A percentile compares a stretch with the other conserved stretches of the same genome.
phyloP scores from a whole-genome alignment of 37 sponge, comb jelly and placozoan species.

The Hormiphora californensis region DNA sequence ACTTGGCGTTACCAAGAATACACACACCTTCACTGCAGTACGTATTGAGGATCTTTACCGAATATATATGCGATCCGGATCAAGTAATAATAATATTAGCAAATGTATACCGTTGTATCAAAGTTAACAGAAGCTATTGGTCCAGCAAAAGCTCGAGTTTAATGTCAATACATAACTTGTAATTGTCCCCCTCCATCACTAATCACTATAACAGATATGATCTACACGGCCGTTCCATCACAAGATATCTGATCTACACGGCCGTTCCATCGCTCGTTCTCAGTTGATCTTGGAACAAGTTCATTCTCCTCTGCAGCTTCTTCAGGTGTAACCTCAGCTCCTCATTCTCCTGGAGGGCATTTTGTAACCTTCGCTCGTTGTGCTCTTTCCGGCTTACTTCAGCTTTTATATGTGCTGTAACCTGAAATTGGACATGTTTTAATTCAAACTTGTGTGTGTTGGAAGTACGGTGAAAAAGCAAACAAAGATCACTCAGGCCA shows the following conservation, averaged over 20 bases:
- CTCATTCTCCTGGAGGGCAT: constrained; percentile 40
- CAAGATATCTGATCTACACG: neutral
- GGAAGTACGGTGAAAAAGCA: neutral
- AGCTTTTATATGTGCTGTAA: constrained; percentile 11
- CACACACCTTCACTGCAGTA: no score
- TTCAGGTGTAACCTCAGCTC: constrained; percentile 5
- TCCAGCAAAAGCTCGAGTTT: no score
- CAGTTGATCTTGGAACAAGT: constrained; percentile 16
- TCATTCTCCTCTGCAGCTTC: constrained; percentile 2
- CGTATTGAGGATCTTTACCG: no score
- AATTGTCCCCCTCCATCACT: no score
- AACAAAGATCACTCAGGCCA: neutral
- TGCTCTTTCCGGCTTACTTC: constrained; percentile 33
- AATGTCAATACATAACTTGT: no score
- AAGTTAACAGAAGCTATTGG: no score
- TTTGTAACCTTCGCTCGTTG: constrained; percentile 22
- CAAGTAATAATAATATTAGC: no score
- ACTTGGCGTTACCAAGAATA: no score
- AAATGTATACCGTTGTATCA: no score
- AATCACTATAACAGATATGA: no score
- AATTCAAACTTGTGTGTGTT: neutral
- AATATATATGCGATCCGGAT: no score
- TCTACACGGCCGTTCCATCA: constrained; percentile 18
- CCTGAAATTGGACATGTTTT: neutral
- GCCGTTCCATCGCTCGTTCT: constrained; percentile 5